Conservation (phyloP, 2,888 invertebrate genomes). For the Cheiracanthium punctorium region DNA sequence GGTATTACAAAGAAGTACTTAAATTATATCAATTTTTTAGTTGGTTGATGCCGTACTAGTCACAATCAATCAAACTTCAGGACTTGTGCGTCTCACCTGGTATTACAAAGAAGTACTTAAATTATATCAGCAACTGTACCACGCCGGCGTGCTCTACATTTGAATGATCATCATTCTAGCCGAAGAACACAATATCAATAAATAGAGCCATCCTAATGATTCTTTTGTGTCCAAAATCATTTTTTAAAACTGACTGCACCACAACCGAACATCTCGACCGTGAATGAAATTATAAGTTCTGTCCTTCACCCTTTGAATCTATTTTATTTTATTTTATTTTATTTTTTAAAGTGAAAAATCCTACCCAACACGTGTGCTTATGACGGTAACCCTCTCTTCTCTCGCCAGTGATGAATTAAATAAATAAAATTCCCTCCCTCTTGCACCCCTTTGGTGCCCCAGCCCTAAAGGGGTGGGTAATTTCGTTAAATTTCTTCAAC, state of each 20-base stretch:
- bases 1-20: too few relatives aligned
- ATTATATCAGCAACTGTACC: too few relatives aligned
- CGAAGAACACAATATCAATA: background rate
- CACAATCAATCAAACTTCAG: too few relatives aligned
- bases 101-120: too few relatives aligned
- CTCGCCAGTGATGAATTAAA: constrained; percentile 58
- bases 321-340: too few relatives aligned
- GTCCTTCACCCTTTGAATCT: constrained; percentile 55
- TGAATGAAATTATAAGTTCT: constrained; percentile 58
- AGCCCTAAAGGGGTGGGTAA: constrained; percentile 60
- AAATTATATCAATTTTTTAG: too few relatives aligned
- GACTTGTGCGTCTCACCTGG: too few relatives aligned
- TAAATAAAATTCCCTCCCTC: constrained; percentile 50
- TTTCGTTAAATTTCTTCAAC: constrained; percentile 60
- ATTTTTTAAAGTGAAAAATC: background rate
- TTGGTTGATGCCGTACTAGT: too few relatives aligned
- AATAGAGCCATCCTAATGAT: constrained; percentile 32
- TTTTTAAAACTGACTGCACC: background rate
- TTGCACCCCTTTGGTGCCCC: constrained; percentile 65
- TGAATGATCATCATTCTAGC: background rate
- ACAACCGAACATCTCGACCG: constrained; percentile 23
- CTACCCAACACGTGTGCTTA: background rate
- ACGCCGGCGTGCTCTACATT: too few relatives aligned
- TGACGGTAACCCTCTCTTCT: constrained; percentile 10
- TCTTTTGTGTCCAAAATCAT: constrained; percentile 40